phyloP scores from a whole-genome alignment of 2,113 vertebrate species.

The Xiphophorus maculatus region DNA sequence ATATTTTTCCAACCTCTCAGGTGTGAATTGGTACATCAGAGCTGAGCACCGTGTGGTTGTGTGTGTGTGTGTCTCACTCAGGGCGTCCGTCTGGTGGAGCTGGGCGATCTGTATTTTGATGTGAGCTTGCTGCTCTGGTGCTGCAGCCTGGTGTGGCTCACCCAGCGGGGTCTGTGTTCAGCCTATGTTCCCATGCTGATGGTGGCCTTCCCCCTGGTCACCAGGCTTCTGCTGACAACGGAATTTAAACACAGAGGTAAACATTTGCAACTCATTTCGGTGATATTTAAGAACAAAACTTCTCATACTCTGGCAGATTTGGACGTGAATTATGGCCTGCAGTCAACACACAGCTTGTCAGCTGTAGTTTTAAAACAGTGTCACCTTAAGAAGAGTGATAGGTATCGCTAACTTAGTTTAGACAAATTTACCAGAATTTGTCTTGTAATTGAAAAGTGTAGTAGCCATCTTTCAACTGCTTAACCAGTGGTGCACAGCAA shows the following conservation, averaged over 20 bases:
- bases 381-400: no score
- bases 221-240: slow-evolving; percentile 83
- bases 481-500: no score
- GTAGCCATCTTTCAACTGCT: no score
- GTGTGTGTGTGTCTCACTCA: slow-evolving; percentile 66
- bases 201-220: slow-evolving; percentile 89
- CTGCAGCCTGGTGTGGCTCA: slow-evolving; percentile 82
- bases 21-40: neutral
- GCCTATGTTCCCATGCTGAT: slow-evolving; percentile 91
- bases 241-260: slow-evolving; percentile 88
- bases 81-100: slow-evolving; percentile 82
- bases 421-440: no score
- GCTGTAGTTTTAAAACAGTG: no score
- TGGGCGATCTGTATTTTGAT: slow-evolving; percentile 91
- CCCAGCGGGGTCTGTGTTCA: slow-evolving; percentile 86
- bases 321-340: no score
- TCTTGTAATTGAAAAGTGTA: no score
- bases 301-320: neutral
- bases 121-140: slow-evolving; percentile 89
- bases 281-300: neutral
- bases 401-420: no score
- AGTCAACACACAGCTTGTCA: no score
- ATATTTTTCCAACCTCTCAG: neutral
- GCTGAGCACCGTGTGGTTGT: slow-evolving; percentile 19
- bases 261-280: neutral